Percentiles rank a stretch among this genome's conserved stretches.
phyloP scores from a whole-genome alignment of 1,140 invertebrate species.

The Dysdera silvatica region DNA sequence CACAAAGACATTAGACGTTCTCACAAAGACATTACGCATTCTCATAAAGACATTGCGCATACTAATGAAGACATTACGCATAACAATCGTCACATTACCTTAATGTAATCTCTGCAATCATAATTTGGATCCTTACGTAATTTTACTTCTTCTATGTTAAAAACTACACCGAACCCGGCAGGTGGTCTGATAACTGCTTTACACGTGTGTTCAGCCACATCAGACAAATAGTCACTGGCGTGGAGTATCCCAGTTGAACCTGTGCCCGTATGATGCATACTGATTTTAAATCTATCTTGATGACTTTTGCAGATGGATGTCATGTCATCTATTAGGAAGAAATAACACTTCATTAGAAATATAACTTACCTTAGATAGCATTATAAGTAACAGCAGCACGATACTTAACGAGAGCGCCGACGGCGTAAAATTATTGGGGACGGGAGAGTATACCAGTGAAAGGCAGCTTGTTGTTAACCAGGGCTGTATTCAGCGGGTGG shows the following conservation, averaged over 20 bases:
- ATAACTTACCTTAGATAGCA: no score
- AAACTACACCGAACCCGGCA: conserved; percentile 16
- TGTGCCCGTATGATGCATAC: conserved; percentile 17
- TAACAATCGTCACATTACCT: not conserved
- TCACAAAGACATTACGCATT: no score
- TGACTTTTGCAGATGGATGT: conserved; percentile 15
- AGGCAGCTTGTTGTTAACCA: no score
- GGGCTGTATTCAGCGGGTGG: no score
- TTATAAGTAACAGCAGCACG: no score
- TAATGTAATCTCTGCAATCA: conserved; percentile 23
- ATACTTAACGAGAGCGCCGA: no score
- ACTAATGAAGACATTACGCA: not conserved
- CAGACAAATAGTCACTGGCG: conserved; percentile 11
- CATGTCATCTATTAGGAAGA: conserved; percentile 12
- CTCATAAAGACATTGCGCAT: not conserved
- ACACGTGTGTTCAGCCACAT: conserved; percentile 10
- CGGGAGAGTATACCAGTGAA: no score
- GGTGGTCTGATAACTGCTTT: conserved; percentile 17
- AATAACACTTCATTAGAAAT: no score
- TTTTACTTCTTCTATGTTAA: conserved; percentile 7
- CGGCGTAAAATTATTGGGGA: no score
- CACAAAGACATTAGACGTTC: no score
- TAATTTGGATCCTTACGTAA: conserved; percentile 14
- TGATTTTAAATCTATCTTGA: conserved; percentile 17
- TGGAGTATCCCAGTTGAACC: conserved; percentile 19